These are phyloP conservation scores for Drosophila recens DNA, from an alignment of 2,888 invertebrate species.

Conservation along the genomic window DNA sequence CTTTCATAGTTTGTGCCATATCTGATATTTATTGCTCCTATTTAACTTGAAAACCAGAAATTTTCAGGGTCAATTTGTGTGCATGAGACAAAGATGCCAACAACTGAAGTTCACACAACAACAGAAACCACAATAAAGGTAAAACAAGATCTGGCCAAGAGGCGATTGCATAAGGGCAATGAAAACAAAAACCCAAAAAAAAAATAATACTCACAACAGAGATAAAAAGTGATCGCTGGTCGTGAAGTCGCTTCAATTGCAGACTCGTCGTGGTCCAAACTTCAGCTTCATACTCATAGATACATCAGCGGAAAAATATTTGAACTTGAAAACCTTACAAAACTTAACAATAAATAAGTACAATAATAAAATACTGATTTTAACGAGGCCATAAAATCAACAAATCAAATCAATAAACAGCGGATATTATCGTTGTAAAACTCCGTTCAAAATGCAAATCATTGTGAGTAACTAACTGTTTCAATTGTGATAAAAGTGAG, in stretches of 20 bases:
- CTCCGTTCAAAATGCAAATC: slow-evolving; percentile 62
- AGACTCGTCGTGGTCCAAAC: slow-evolving; percentile 57
- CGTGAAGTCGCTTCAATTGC: slow-evolving; percentile 72
- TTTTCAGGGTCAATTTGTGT: slow-evolving; percentile 80
- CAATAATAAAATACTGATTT: slow-evolving; percentile 7
- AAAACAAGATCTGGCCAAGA: slow-evolving; percentile 55
- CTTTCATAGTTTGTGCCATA: slow-evolving; percentile 38
- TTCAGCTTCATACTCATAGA: slow-evolving; percentile 10
- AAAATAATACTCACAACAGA: slow-evolving; percentile 23
- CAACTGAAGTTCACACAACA: slow-evolving; percentile 43
- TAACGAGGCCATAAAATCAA: slow-evolving; percentile 36
- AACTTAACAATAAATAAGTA: slow-evolving; percentile 23
- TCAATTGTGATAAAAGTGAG: not conserved
- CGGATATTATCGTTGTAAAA: slow-evolving; percentile 23
- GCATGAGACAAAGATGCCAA: slow-evolving; percentile 53
- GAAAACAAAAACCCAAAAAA: slow-evolving; percentile 4
- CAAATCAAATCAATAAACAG: slow-evolving; percentile 45
- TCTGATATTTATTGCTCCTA: slow-evolving; percentile 48
- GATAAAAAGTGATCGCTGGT: slow-evolving; percentile 65
- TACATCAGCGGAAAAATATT: slow-evolving; percentile 43
- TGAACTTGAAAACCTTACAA: slow-evolving; percentile 57
- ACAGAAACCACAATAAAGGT: slow-evolving; percentile 33
- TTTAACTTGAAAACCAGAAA: slow-evolving; percentile 77
- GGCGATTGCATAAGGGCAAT: slow-evolving; percentile 77
- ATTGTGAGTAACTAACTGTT: slow-evolving; percentile 61